Base-by-base conservation (phyloP, 2,113 vertebrate species). In the Amphiprion percula region DNA sequence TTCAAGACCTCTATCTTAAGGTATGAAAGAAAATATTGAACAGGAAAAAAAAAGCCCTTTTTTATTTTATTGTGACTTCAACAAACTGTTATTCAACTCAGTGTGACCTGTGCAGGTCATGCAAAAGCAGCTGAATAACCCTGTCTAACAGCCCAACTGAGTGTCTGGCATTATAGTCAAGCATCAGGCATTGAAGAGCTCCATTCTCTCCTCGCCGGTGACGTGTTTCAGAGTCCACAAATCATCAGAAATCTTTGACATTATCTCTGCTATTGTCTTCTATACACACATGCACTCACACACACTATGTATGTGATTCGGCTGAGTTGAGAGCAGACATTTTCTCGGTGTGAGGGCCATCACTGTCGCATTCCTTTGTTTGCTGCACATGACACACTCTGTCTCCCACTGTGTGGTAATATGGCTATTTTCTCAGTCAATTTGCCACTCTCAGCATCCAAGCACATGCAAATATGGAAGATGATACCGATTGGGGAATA, bases 381-480 rank as follows among this genome's bases (percentile, higher is more conserved):
- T 93, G 92, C 85, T 21, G 86, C 90, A 91, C 84, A 90, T 89
- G 85, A 90, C 92, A 90, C 82, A 79, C 77, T 92, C 87, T 82
- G 84, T 87, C 93, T 91, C 94, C 93, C 84, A 93, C 94, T 94
- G 94, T 87, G 94, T 88, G 81, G 86, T 94, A 94, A 94, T 94
- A 94, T 93, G 93, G 87, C 92, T 92, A 94, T 94, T 95, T 94
- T 91, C 91, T 94, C 92, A 95, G 90, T 93, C 93, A 94, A 94
- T 95, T 94, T 94, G 91, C 92, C 79, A 54, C 92, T 93, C 91
- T 87, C 93, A 93, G 94, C 92, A 93, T 94, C 93, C 87, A 46
- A 88, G 87, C 90, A 89, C 90, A 94, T 93, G 92, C 91, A 93
- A 90, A 95, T 93, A 92, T 92, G 85, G 84, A 68, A 88, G 83